Evolutionary conservation across 1,140 invertebrate genomes (phyloP).

Genomic region (Ceratitis capitata): DNA sequence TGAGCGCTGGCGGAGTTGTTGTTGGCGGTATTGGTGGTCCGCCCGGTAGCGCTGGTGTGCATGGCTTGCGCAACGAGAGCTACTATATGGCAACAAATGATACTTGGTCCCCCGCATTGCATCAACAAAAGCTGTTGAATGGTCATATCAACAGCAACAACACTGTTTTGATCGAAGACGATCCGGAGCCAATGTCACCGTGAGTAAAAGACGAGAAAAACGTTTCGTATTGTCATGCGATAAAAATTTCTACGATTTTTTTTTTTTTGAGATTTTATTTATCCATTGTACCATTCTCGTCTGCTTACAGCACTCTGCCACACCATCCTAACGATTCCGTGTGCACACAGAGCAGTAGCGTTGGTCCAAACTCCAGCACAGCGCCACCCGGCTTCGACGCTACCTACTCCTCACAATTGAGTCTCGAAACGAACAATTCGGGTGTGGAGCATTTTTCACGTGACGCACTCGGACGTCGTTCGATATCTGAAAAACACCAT

Average conservation of each 20-base stretch:
- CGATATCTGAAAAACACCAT: slow-evolving; percentile 97
- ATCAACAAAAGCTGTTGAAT: slow-evolving; percentile 51
- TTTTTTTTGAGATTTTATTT: background rate
- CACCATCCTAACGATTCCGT: slow-evolving; percentile 58
- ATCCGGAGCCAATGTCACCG: slow-evolving; percentile 63
- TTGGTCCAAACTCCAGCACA: slow-evolving; percentile 45
- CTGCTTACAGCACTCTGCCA: slow-evolving; percentile 52
- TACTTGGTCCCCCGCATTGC: slow-evolving; percentile 59
- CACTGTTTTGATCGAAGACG: slow-evolving; percentile 78
- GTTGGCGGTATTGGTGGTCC: background rate
- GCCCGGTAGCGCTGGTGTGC: slow-evolving; percentile 46
- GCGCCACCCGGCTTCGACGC: slow-evolving; percentile 67
- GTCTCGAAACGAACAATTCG: slow-evolving; percentile 75
- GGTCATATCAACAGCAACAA: slow-evolving; percentile 51
- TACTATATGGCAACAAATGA: slow-evolving; percentile 81
- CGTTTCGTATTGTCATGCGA: background rate
- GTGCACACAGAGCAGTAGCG: slow-evolving; percentile 56
- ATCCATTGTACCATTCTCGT: background rate
- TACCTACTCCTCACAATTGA: slow-evolving; percentile 81
- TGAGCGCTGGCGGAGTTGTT: slow-evolving; percentile 2
- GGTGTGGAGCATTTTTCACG: slow-evolving; percentile 78
- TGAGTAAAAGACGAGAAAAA: slow-evolving; percentile 46
- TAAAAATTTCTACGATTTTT: background rate
- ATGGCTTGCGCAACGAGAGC: slow-evolving; percentile 79
- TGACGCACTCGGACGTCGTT: slow-evolving; percentile 93